phyloP scores from a whole-genome alignment of 2,797 vertebrate genomes.

The Synaphobranchus kaupii region DNA sequence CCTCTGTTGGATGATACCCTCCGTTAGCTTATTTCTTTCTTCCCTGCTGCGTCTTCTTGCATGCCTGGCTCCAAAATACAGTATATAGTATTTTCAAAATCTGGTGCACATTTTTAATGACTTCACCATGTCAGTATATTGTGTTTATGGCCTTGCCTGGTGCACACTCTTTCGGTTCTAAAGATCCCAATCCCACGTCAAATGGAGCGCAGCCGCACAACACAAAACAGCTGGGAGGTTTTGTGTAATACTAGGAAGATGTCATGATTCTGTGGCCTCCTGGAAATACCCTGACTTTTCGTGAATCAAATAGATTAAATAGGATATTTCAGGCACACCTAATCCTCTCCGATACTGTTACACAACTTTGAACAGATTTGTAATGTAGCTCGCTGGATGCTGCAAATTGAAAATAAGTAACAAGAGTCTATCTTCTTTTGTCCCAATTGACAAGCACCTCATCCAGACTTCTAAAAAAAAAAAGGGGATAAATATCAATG shows the following conservation, averaged over 20 bases:
- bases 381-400: constrained; percentile 41
- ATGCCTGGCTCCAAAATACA: not conserved
- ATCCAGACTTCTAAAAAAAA: not conserved
- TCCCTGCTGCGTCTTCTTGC: not conserved
- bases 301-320: constrained; percentile 56
- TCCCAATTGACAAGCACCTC: not conserved
- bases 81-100: not conserved
- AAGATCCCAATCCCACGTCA: not conserved
- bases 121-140: not conserved
- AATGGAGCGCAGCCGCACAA: not conserved
- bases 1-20: too few relatives aligned
- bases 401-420: constrained; percentile 51
- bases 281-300: constrained; percentile 46
- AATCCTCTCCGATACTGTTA: constrained; percentile 63
- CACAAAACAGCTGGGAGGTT: constrained; percentile 5
- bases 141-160: not conserved
- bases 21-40: not conserved
- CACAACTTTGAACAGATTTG: constrained; percentile 62
- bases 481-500: not conserved
- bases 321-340: constrained; percentile 57
- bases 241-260: constrained; percentile 16
- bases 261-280: constrained; percentile 22
- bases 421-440: not conserved
- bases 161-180: not conserved
- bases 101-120: not conserved